Evolutionary conservation across 1,140 invertebrate species (phyloP).

Genomic region (Chironomus tepperi): DNA sequence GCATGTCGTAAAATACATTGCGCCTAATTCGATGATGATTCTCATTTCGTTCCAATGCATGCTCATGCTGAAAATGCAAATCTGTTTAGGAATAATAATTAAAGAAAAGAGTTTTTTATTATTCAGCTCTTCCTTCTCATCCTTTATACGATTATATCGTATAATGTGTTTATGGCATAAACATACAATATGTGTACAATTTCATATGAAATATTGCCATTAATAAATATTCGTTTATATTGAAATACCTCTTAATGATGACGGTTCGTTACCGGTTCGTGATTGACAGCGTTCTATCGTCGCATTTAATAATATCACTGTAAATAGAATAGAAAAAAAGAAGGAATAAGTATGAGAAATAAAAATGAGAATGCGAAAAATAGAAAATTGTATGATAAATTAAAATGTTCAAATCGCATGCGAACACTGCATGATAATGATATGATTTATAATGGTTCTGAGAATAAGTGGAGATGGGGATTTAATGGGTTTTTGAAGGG

Average conservation of each 20-base stretch:
- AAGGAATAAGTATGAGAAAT: neutral
- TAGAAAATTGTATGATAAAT: neutral
- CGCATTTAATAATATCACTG: neutral
- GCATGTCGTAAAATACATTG: constrained; percentile 15
- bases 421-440: neutral
- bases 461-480: too few relatives aligned
- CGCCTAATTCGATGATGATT: neutral
- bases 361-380: neutral
- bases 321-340: neutral
- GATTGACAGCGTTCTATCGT: neutral
- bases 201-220: neutral
- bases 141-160: too few relatives aligned
- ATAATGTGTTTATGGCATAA: too few relatives aligned
- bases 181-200: too few relatives aligned
- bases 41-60: neutral
- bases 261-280: neutral
- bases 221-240: neutral
- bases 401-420: constrained; percentile 6
- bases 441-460: neutral
- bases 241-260: neutral
- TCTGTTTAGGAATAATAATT: constrained; percentile 24
- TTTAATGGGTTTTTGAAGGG: too few relatives aligned
- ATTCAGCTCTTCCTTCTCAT: too few relatives aligned
- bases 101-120: neutral
- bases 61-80: constrained; percentile 18